Conservation (phyloP, 2,113 vertebrate genomes). For the Chloropsis hardwickii region DNA sequence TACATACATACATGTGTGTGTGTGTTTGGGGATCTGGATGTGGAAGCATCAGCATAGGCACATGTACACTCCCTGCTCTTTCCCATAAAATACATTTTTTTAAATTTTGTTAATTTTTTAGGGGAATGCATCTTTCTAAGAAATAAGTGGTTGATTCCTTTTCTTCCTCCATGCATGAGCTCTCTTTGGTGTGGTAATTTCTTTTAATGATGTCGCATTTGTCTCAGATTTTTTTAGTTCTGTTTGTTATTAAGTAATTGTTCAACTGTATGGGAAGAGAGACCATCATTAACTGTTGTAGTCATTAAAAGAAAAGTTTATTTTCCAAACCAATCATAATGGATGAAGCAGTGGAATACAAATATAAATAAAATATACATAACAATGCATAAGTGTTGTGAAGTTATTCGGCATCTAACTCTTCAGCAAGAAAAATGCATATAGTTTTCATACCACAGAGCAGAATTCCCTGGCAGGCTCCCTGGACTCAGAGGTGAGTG, state of each 20-base stretch:
- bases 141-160: not conserved
- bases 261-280: not conserved
- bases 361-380: slow-evolving; percentile 52
- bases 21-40: not conserved
- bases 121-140: slow-evolving; percentile 20
- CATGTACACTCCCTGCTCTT: not conserved
- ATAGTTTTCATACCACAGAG: not conserved
- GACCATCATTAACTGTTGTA: not conserved
- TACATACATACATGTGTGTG: rapidly evolving
- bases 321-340: slow-evolving; percentile 18
- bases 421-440: not conserved
- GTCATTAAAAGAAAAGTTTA: slow-evolving; percentile 25
- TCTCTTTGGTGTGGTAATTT: not conserved
- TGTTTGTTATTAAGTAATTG: slow-evolving; percentile 12
- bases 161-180: not conserved
- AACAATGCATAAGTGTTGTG: not conserved
- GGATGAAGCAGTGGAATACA: not conserved
- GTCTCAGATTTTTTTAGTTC: slow-evolving; percentile 26
- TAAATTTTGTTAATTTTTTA: not conserved
- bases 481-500: not conserved
- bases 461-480: not conserved
- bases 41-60: not conserved
- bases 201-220: not conserved
- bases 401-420: not conserved
- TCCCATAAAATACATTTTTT: not conserved